Evolutionary conservation across 2,888 invertebrate species (phyloP).

Genomic region (Drosophila pseudotalamancana): DNA sequence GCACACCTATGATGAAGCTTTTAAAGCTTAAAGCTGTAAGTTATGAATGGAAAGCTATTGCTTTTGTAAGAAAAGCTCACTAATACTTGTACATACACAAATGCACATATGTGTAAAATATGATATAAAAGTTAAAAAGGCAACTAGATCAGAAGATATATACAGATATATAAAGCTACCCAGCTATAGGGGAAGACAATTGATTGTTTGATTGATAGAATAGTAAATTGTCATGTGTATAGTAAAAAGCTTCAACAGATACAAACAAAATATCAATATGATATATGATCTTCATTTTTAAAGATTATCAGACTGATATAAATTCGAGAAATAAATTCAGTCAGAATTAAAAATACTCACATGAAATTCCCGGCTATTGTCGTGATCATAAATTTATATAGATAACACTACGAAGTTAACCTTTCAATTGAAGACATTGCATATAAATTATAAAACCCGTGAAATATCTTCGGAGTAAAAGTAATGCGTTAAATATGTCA

Average conservation of each 20-base stretch:
- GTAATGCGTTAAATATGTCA: conserved; percentile 36
- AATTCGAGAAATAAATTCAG: neutral
- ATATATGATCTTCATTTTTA: neutral
- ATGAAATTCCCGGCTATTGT: neutral
- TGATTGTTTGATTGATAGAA: too few relatives aligned
- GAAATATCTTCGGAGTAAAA: conserved; percentile 23
- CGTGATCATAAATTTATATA: conserved; percentile 12
- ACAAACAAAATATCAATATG: neutral
- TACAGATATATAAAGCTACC: too few relatives aligned
- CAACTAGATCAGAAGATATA: too few relatives aligned
- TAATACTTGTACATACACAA: neutral
- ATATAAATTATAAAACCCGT: conserved; percentile 11
- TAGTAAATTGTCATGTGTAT: too few relatives aligned
- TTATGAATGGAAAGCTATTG: neutral
- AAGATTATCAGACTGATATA: neutral
- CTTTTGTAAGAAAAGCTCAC: conserved; percentile 2
- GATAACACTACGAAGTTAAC: conserved; percentile 6
- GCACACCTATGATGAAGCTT: neutral
- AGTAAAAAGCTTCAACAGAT: too few relatives aligned
- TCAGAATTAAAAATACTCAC: neutral
- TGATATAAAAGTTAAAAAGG: too few relatives aligned
- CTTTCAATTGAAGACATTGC: neutral
- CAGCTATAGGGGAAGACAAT: too few relatives aligned
- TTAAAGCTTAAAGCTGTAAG: neutral
- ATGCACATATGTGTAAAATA: neutral